Evolutionary conservation across 2,113 vertebrate species (phyloP).

Genomic region (Aviceda subcristata): DNA sequence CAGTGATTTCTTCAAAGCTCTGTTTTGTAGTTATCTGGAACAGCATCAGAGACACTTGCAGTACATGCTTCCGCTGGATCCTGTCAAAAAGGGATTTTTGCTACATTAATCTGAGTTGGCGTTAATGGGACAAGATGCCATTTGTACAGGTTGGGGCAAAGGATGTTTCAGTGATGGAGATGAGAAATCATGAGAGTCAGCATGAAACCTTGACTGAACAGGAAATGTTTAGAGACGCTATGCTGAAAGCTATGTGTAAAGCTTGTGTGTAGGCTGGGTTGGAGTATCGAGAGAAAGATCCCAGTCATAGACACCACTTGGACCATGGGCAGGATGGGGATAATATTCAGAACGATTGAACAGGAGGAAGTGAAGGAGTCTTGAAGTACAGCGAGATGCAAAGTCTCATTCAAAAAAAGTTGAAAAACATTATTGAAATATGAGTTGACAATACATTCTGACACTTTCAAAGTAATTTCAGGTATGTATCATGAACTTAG

Average conservation of each 20-base stretch:
- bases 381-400: background rate
- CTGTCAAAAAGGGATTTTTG: background rate
- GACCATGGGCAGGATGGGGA: background rate
- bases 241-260: background rate
- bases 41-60: background rate
- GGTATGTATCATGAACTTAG: background rate
- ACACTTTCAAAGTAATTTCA: background rate
- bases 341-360: background rate
- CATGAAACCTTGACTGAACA: background rate
- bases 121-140: background rate
- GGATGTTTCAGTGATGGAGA: background rate
- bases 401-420: background rate
- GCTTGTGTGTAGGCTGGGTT: background rate
- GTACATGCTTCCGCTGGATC: background rate
- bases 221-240: background rate
- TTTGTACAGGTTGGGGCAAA: background rate
- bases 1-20: background rate
- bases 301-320: background rate
- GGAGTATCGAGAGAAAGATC: background rate
- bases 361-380: background rate
- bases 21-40: background rate
- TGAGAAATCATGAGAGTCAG: background rate
- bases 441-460: background rate
- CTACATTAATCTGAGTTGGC: background rate
- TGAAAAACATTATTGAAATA: background rate